Evolutionary conservation across 2,113 vertebrate species (phyloP), one percentile per base, ranked within the genome.

Genomic region (Siphamia tubifer): DNA sequence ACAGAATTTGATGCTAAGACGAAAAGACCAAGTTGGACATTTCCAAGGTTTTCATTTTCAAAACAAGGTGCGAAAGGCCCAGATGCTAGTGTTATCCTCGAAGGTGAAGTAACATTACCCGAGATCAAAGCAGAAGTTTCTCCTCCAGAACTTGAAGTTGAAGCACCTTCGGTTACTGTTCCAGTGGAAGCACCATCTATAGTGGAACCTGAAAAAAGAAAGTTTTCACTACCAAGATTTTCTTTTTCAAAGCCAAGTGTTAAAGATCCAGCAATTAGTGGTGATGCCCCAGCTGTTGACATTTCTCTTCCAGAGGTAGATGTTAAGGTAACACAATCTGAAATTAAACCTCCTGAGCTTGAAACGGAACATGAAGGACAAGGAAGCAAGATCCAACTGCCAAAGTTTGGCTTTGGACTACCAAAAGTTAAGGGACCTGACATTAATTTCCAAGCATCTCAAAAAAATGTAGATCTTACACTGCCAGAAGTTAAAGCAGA

Each of bases 361-460:
- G 25, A 48, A 34, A 10, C 9, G 57, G 57, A 80, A 36, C 4
- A 19, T 47, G 47, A 57, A 4, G 70, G 20, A 6, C 12, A 71
- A 27, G 58, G 19, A 11, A 68, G 62, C 24, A 82, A 54, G 19
- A 74, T 74, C 40, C 85, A 79, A 49, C 45, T 84, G 13, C 52
- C 60, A 67, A 70, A 24, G 0, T 20, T 88, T 28, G 80, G 56
- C 2, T 60, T 87, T 8, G 63, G 82, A 31, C 21, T 62, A 19
- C 54, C 81, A 8, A 55, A 83, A 51, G 48, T 66, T 0, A 84
- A 82, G 55, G 66, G 35, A 0, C 42, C 74, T 51, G 67, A 86
- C n/a, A 32, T 34, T 12, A 77, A 82, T 36, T 19, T 68, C 5
- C 61, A 24, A 0, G n/a, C 27, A 11, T 35, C 64, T 54, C 81